A percentile compares a stretch with the other conserved stretches of the same genome.
Conservation (phyloP, 2,797 vertebrate genomes). For the Mergus octosetaceus region DNA sequence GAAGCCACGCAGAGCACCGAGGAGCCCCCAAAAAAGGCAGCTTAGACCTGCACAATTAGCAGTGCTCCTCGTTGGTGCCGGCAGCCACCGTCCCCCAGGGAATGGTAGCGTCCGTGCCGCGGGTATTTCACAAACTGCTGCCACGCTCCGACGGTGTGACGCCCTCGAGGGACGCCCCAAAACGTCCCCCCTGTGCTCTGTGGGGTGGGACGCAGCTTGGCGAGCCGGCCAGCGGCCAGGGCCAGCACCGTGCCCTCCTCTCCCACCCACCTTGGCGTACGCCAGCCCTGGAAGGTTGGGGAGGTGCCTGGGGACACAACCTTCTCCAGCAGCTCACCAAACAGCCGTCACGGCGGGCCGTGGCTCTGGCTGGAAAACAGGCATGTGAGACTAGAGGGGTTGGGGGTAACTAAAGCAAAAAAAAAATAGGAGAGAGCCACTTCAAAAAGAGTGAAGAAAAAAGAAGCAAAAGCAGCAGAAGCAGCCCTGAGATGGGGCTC, state of each 20-base stretch:
- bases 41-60: background rate
- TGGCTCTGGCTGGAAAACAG: background rate
- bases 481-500: background rate
- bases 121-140: background rate
- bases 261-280: background rate
- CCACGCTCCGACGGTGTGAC: background rate
- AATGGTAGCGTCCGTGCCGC: background rate
- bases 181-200: rapidly evolving
- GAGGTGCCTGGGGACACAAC: rapidly evolving
- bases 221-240: background rate
- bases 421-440: background rate
- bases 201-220: rapidly evolving
- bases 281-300: background rate
- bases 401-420: background rate
- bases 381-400: background rate
- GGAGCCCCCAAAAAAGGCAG: rapidly evolving
- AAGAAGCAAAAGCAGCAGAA: background rate
- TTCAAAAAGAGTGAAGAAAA: too few relatives aligned
- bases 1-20: rapidly evolving
- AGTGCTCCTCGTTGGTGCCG: too few relatives aligned
- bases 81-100: background rate
- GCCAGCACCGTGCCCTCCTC: background rate
- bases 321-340: background rate
- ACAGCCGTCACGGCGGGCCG: background rate
- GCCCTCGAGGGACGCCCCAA: background rate